Conservation (phyloP, 2,113 vertebrate genomes). For the Aepyceros melampus region DNA sequence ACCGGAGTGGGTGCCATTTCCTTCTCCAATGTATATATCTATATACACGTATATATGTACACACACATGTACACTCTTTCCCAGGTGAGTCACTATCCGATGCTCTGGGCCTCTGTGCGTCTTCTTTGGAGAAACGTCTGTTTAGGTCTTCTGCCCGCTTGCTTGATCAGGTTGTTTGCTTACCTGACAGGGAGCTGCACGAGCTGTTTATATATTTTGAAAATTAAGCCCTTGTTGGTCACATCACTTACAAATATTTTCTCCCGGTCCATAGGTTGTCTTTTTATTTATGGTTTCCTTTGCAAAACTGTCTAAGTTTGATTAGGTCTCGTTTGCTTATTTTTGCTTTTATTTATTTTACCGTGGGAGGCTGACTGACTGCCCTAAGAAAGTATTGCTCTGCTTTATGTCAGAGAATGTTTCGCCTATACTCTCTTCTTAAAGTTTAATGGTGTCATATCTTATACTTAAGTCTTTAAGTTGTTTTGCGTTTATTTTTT, state of each 20-base stretch:
- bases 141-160: background rate
- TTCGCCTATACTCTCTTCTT: background rate
- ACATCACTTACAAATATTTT: background rate
- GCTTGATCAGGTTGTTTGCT: background rate
- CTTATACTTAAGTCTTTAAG: background rate
- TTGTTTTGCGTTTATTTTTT: background rate
- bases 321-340: background rate
- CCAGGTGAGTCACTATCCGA: background rate
- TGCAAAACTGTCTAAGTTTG: background rate
- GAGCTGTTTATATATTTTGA: background rate
- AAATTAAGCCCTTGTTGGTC: background rate
- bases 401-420: background rate
- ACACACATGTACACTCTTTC: background rate
- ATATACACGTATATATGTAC: accelerated
- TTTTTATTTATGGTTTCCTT: background rate
- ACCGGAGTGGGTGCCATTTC: too few relatives aligned
- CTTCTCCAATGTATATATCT: too few relatives aligned
- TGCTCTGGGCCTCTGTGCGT: background rate
- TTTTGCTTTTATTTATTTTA: background rate
- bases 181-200: background rate
- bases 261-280: background rate
- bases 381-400: background rate
- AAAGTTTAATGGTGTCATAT: background rate
- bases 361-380: background rate
- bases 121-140: background rate